Percentiles rank a stretch among this genome's conserved stretches.
Conservation (phyloP, 2,797 vertebrate species). For the Enteromius paludinosus region DNA sequence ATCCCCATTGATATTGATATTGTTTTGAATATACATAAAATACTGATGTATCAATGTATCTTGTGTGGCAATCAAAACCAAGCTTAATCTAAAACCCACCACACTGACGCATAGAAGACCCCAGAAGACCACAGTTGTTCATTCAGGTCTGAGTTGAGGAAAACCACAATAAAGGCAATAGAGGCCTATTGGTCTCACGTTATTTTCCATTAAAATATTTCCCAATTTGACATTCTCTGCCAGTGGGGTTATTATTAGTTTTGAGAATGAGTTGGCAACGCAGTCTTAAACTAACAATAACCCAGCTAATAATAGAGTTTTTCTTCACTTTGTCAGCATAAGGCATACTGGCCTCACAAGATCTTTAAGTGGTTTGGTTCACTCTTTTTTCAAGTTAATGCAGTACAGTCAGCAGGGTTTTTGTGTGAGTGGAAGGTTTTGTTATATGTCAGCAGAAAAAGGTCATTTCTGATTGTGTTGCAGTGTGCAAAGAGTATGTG, state of each 20-base stretch:
- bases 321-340: neutral
- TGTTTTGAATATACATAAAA: neutral
- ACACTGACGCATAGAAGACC: neutral
- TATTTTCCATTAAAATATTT: neutral
- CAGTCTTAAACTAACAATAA: constrained; percentile 64
- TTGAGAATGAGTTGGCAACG: constrained; percentile 55
- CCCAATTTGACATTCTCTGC: constrained; percentile 27
- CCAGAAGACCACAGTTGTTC: neutral
- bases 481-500: constrained; percentile 7
- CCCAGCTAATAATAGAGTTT: neutral
- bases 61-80: neutral
- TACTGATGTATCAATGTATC: neutral
- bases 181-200: neutral
- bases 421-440: constrained; percentile 39
- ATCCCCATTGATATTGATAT: neutral
- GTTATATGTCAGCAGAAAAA: constrained; percentile 48
- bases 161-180: neutral
- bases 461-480: neutral
- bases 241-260: neutral
- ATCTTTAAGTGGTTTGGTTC: neutral
- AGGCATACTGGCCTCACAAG: neutral
- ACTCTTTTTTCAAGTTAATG: neutral
- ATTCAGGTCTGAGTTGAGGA: neutral
- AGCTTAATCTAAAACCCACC: neutral
- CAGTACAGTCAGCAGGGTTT: neutral